These are phyloP conservation scores for Tiphia femorata DNA, from an alignment of 2,888 invertebrate species.

Conservation along the genomic window DNA sequence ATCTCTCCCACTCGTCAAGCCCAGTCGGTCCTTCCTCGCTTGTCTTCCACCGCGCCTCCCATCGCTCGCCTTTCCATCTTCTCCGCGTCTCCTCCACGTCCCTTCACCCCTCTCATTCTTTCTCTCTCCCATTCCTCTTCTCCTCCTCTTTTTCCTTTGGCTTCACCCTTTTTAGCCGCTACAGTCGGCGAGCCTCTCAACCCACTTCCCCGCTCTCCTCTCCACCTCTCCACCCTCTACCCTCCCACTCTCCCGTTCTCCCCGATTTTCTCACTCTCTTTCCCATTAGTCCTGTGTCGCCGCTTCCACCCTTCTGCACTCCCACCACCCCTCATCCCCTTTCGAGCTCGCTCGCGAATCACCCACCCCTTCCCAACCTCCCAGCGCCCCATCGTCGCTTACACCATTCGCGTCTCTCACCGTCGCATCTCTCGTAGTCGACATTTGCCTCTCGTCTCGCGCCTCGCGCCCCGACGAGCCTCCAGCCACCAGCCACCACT, in stretches of 20 bases:
- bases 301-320: conserved; percentile 5
- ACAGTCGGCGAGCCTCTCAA: conserved; percentile 34
- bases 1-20: background rate
- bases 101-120: background rate
- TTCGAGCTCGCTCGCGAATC: background rate
- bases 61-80: conserved; percentile 20
- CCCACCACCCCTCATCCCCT: background rate
- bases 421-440: conserved; percentile 35
- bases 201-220: conserved; percentile 24
- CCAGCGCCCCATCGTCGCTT: conserved; percentile 11
- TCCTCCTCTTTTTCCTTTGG: conserved; percentile 4
- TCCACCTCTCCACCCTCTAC: conserved; percentile 27
- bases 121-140: background rate
- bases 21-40: too few species aligned
- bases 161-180: conserved; percentile 33
- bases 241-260: conserved; percentile 30
- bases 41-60: too few species aligned
- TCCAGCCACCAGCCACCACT: conserved; percentile 53
- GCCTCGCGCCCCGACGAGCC: too few species aligned
- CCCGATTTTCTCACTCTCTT: conserved; percentile 18
- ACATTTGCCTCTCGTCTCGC: conserved; percentile 48
- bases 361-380: background rate
- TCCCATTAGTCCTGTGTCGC: conserved; percentile 1
- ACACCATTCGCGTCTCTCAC: conserved; percentile 25
- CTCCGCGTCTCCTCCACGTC: background rate